Evolutionary conservation across 2,797 vertebrate genomes (phyloP).

Genomic region (Myotis planiceps): DNA sequence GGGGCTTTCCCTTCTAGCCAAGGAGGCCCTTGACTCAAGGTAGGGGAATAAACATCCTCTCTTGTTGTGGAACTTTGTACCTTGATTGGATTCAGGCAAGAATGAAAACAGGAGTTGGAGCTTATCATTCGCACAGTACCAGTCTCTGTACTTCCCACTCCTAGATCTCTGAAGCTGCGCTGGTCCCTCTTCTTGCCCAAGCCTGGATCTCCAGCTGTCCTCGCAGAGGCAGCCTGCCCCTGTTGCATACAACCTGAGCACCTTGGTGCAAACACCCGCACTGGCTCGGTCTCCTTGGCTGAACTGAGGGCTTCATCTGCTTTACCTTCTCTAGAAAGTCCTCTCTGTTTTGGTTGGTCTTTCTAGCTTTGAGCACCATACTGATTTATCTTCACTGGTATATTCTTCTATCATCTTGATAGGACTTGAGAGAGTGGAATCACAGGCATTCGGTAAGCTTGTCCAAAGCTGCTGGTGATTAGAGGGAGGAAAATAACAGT

Average conservation of each 20-base stretch:
- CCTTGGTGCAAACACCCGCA: fast-evolving
- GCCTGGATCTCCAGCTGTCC: not conserved
- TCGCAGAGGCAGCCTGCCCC: not conserved
- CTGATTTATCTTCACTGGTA: not conserved
- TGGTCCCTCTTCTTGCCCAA: not conserved
- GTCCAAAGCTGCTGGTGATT: not conserved
- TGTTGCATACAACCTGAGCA: not conserved
- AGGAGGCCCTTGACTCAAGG: not conserved
- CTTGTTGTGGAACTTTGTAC: not conserved
- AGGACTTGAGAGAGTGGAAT: not conserved
- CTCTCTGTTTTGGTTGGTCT: not conserved
- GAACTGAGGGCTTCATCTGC: not conserved
- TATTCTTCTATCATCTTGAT: not conserved
- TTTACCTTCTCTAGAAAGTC: not conserved
- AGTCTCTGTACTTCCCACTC: not conserved
- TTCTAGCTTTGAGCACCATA: not conserved
- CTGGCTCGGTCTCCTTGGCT: not conserved
- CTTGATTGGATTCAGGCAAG: not conserved
- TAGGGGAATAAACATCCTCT: not conserved
- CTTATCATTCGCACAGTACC: not conserved
- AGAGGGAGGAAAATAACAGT: not conserved
- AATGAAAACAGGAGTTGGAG: not conserved
- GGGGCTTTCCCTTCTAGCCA: not conserved
- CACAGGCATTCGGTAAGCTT: not conserved
- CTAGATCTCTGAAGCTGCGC: not conserved